Evolutionary conservation across 1,140 invertebrate species (phyloP).

Genomic region (Calosoma granatense): DNA sequence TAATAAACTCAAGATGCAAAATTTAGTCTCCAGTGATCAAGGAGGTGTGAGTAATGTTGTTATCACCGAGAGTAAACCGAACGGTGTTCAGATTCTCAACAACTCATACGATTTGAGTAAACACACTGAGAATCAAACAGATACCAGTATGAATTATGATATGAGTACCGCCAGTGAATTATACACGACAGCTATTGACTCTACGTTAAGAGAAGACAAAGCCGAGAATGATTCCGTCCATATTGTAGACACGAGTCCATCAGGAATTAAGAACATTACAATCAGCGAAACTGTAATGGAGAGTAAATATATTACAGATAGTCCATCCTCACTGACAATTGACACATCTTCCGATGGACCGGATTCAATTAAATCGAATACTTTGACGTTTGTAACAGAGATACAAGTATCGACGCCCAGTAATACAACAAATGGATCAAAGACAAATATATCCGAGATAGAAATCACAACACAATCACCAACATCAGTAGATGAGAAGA

Average conservation of each 20-base stretch:
- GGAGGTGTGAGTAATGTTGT: conserved; percentile 25
- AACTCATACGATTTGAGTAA: conserved; percentile 23
- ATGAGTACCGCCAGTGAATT: conserved; percentile 18
- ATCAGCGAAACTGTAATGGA: conserved; percentile 24
- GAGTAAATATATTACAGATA: conserved; percentile 21
- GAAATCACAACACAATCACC: conserved; percentile 15
- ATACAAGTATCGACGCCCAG: conserved; percentile 28
- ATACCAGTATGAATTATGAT: conserved; percentile 11
- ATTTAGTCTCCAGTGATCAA: conserved; percentile 1
- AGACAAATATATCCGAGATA: conserved; percentile 24
- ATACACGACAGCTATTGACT: conserved; percentile 25
- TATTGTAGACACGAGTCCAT: conserved; percentile 15
- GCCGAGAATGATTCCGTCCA: conserved; percentile 4
- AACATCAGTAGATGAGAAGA: not conserved
- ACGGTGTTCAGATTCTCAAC: conserved; percentile 18
- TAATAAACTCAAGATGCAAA: conserved; percentile 7
- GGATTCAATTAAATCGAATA: conserved; percentile 14
- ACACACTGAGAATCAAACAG: not conserved
- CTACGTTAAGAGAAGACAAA: conserved; percentile 14
- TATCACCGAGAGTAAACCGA: conserved; percentile 13
- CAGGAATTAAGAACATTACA: conserved; percentile 24
- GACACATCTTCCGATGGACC: conserved; percentile 12
- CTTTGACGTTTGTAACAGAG: conserved; percentile 30
- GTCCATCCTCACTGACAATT: conserved; percentile 20
- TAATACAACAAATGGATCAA: conserved; percentile 10